Evolutionary conservation across 1,140 invertebrate species (phyloP), one percentile per base, ranked within the genome.

Genomic region (Andrena cerasifolii): DNA sequence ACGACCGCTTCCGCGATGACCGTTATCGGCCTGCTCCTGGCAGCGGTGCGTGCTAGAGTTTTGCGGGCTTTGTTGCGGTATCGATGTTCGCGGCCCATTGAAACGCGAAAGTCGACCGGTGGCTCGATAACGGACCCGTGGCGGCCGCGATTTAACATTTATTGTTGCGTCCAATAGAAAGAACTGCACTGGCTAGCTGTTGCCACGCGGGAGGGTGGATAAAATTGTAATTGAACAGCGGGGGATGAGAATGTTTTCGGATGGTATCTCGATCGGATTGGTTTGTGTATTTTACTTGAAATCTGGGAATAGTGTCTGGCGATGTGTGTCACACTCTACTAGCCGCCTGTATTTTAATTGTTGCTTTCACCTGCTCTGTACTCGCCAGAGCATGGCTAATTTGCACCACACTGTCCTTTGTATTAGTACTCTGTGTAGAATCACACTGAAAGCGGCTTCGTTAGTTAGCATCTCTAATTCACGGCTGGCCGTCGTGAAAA

Each of bases 41-140:
- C 40, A 58, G 0, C 31, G 10, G 6, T 47, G 72, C 62, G 72
- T 67, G 49, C 10, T 7, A 18, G 24, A 28, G 7, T 63, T 73
- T 73, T 53, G 43, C 31, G 21, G n/a, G 26, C 70, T 61, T 43
- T 36, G 70, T 61, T 21, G 31, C 28, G n/a, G 31, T 63, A 53
- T 73, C 59, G 71, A 73, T 65, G 71, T 33, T 36, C 47, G 18
- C 31, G 47, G 59, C 40, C 62, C 71, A 65, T 54, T 65, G 59
- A 53, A 33, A 74, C 71, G 59, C 18, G 21, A 43, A 65, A 65
- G 49, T 74, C 49, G 45, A 61, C 21, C 28, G 16, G 31, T n/a
- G n/a, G 36, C 14, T 28, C 45, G 59, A 65, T 70, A 70, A 70
- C 33, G 12, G 51, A 43, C 16, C 14, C 18, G 21, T 33, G 24